Evolutionary conservation across 1,140 invertebrate species (phyloP).

Genomic region (Zaprionus kolodkinae): DNA sequence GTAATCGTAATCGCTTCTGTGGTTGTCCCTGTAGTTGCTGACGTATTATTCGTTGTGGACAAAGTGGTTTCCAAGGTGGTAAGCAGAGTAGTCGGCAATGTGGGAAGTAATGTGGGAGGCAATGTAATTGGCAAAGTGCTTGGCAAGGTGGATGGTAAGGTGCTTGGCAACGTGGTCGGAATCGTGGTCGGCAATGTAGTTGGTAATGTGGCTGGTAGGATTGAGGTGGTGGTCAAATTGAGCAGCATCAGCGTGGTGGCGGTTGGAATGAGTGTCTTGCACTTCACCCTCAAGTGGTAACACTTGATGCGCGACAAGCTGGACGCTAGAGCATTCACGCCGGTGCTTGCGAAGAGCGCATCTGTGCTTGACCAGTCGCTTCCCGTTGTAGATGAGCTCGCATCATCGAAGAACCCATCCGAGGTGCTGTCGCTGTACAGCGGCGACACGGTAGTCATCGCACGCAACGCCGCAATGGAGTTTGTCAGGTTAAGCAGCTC

Average conservation of each 20-base stretch:
- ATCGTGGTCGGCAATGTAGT: constrained; percentile 42
- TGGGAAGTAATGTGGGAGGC: constrained; percentile 59
- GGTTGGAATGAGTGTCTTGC: constrained; percentile 70
- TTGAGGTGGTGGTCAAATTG: constrained; percentile 70
- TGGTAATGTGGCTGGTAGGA: constrained; percentile 44
- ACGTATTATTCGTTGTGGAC: constrained; percentile 27
- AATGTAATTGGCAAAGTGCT: constrained; percentile 38
- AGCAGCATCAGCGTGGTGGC: constrained; percentile 70
- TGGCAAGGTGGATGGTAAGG: constrained; percentile 23
- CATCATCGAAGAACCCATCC: constrained; percentile 54
- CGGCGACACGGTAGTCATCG: constrained; percentile 61
- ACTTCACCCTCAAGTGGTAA: constrained; percentile 76
- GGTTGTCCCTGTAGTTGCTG: constrained; percentile 34
- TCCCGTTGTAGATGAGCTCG: constrained; percentile 29
- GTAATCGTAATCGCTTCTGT: constrained; percentile 24
- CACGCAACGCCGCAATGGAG: constrained; percentile 56
- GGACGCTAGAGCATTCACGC: constrained; percentile 43
- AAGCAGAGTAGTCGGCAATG: constrained; percentile 33
- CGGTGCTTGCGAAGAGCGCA: constrained; percentile 52
- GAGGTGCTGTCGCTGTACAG: constrained; percentile 59
- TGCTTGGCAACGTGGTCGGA: constrained; percentile 35
- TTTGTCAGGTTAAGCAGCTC: constrained; percentile 60
- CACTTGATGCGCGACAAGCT: constrained; percentile 64
- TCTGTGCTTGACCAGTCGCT: constrained; percentile 41
- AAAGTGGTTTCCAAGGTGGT: constrained; percentile 35